Conservation (phyloP, 2,888 invertebrate species). For the Oscheius sp. region DNA sequence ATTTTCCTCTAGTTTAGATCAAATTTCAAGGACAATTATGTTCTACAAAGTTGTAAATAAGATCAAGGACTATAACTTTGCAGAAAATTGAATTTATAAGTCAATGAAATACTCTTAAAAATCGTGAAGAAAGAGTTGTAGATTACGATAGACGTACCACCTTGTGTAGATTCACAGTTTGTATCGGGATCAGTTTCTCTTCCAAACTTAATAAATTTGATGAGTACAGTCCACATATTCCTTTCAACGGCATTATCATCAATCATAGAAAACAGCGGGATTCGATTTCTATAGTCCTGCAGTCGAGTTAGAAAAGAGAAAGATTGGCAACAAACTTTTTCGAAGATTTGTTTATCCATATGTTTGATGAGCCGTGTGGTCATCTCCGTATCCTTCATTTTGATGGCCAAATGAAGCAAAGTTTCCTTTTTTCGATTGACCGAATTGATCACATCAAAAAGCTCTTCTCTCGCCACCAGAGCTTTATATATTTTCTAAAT, state of each 20-base stretch:
- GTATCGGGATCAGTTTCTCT: neutral
- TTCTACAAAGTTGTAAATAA: too few relatives aligned
- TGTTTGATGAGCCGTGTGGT: neutral
- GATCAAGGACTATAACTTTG: too few relatives aligned
- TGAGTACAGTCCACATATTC: slow-evolving; percentile 8
- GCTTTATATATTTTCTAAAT: neutral
- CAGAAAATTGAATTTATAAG: too few relatives aligned
- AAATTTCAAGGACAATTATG: too few relatives aligned
- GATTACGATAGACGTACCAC: too few relatives aligned
- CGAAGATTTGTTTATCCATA: neutral
- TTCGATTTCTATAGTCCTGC: slow-evolving; percentile 22
- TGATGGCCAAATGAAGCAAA: slow-evolving; percentile 6
- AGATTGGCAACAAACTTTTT: neutral
- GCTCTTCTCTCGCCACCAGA: neutral
- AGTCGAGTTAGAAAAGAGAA: neutral
- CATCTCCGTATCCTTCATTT: neutral
- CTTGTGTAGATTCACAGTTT: neutral
- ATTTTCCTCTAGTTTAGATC: too few relatives aligned
- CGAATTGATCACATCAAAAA: neutral
- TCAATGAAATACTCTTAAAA: too few relatives aligned
- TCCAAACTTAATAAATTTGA: neutral
- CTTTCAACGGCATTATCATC: neutral
- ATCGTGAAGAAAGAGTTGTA: too few relatives aligned
- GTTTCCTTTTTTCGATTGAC: neutral
- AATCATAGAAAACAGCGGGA: slow-evolving; percentile 14